Percentiles rank a stretch among this genome's conserved stretches.
Evolutionary conservation across 2,888 invertebrate species (phyloP).

Genomic region (Luperina testacea): DNA sequence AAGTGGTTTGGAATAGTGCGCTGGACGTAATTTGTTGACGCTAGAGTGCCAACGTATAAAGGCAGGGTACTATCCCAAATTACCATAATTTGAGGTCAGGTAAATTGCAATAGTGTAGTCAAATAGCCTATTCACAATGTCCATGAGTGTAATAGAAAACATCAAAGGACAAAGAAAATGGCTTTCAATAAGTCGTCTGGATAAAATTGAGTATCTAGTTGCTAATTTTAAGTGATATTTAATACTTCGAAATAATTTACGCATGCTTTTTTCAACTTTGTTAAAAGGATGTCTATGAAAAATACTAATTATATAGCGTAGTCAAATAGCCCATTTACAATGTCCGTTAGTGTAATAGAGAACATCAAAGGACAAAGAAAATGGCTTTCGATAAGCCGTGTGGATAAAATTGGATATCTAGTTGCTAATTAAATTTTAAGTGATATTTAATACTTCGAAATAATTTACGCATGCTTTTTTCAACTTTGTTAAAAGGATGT

Average conservation of each 20-base stretch:
- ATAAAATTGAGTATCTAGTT: too few species aligned
- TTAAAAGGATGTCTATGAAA: too few species aligned
- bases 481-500: too few species aligned
- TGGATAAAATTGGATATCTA: not conserved
- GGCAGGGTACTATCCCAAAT: slow-evolving; percentile 45
- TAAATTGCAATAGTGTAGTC: slow-evolving; percentile 43
- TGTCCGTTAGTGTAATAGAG: slow-evolving; percentile 26
- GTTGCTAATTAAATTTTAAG: not conserved
- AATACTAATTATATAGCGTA: slow-evolving; percentile 1
- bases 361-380: slow-evolving; percentile 13
- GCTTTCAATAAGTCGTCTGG: too few species aligned
- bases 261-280: too few species aligned
- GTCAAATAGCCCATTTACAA: not conserved
- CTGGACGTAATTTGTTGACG: slow-evolving; percentile 36
- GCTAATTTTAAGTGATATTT: too few species aligned
- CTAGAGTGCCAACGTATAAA: slow-evolving; percentile 42
- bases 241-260: too few species aligned
- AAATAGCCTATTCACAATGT: not conserved
- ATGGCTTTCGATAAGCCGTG: not conserved
- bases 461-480: too few species aligned
- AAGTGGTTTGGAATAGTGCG: slow-evolving; percentile 30
- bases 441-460: too few species aligned
- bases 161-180: not conserved
- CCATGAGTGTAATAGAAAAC: slow-evolving; percentile 27
- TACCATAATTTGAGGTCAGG: slow-evolving; percentile 57